These are phyloP conservation scores for Apocheima hispidaria DNA, from an alignment of 2,888 invertebrate genomes.

Conservation along the genomic window DNA sequence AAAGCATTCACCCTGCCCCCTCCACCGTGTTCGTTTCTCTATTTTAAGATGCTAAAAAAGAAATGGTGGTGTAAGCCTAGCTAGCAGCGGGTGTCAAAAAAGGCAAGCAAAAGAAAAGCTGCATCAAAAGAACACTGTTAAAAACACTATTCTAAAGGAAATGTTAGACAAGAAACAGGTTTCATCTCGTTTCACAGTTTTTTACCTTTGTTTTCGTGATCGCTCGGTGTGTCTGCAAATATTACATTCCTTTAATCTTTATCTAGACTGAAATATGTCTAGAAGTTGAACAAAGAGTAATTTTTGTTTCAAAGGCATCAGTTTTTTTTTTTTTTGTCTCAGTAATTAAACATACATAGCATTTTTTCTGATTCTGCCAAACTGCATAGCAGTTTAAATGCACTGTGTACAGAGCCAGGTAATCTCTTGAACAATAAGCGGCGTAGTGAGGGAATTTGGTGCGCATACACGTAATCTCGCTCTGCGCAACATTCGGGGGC, in stretches of 20 bases:
- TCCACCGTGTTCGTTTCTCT: background rate
- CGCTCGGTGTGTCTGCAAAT: constrained; percentile 78
- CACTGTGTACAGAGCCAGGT: too few relatives aligned
- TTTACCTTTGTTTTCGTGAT: constrained; percentile 79
- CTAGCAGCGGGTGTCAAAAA: background rate
- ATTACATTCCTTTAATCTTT: constrained; percentile 34
- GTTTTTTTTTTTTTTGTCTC: too few relatives aligned
- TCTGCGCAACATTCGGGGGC: too few relatives aligned
- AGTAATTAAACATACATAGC: too few relatives aligned
- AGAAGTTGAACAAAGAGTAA: background rate
- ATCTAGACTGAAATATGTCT: too few relatives aligned
- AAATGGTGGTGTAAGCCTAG: background rate
- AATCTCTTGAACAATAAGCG: too few relatives aligned
- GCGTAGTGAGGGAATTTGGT: too few relatives aligned
- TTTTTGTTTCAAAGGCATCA: too few relatives aligned
- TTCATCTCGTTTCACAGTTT: constrained; percentile 42
- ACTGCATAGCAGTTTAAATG: too few relatives aligned
- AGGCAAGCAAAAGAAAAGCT: constrained; percentile 8
- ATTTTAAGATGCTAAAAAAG: background rate
- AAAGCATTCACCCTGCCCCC: background rate
- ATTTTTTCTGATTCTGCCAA: too few relatives aligned
- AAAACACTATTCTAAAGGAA: constrained; percentile 41
- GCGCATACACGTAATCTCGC: too few relatives aligned
- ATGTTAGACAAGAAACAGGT: constrained; percentile 47
- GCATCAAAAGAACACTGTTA: constrained; percentile 33